A percentile compares a stretch with the other conserved stretches of the same genome.
phyloP scores from a whole-genome alignment of 2,888 invertebrate genomes.

The Corbicula japonica region DNA sequence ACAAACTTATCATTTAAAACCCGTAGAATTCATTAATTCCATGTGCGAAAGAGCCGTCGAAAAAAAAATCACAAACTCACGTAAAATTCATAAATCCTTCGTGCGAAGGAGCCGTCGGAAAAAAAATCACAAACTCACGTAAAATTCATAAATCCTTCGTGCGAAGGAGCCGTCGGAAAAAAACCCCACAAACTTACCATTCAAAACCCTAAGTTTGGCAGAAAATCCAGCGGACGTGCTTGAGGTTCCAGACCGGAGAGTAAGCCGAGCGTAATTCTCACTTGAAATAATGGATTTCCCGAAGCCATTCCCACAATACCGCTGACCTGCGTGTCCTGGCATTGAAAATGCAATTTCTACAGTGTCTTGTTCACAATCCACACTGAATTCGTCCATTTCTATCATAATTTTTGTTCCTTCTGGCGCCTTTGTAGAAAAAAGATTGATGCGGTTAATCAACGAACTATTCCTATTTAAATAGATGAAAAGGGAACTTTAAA shows the following conservation, averaged over 20 bases:
- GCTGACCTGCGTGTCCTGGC: conserved; percentile 24
- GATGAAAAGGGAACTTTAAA: too few species aligned
- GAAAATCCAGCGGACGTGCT: conserved; percentile 30
- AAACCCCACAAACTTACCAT: conserved; percentile 39
- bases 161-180: too few species aligned
- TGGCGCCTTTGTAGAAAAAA: conserved; percentile 28
- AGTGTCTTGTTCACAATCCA: conserved; percentile 17
- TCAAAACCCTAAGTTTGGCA: conserved; percentile 37
- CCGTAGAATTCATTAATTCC: too few species aligned
- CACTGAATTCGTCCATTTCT: conserved; percentile 26
- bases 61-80: too few species aligned
- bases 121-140: too few species aligned
- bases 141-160: too few species aligned
- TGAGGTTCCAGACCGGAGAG: conserved; percentile 15
- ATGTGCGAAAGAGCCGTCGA: too few species aligned
- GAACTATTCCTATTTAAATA: too few species aligned
- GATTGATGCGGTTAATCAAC: too few species aligned
- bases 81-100: too few species aligned
- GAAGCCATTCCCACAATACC: conserved; percentile 52
- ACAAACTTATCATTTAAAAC: too few species aligned
- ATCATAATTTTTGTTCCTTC: conserved; percentile 24
- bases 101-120: too few species aligned
- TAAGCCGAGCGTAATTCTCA: conserved; percentile 39
- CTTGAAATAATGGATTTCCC: conserved; percentile 34
- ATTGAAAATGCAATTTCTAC: conserved; percentile 25